Base-by-base conservation (phyloP, 1,140 invertebrate species). In the Whitmania pigra region DNA sequence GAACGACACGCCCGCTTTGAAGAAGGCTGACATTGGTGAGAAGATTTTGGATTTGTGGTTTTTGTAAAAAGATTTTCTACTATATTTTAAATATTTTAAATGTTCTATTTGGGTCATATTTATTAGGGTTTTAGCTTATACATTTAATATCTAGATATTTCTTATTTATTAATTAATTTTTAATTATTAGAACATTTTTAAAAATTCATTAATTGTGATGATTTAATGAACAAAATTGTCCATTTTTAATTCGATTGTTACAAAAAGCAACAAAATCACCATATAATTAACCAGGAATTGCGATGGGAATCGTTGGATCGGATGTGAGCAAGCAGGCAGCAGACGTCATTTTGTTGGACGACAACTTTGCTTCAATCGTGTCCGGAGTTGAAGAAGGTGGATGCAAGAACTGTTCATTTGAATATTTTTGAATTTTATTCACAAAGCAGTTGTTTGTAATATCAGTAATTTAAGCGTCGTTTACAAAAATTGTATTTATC, bases 331-430 rank as follows among this genome's bases (percentile, higher is more conserved):
- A 99, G 84, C 94, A 99, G 87, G 96, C 96, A 70, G 96, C 96
- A 78, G 96, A 99, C 86, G 98, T 99, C 95, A 98, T 99, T 80
- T 85, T 99, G 76, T 85, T 99, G 69, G 95, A 99, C 82, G 96
- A 99, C 83, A 99, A 99, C 85, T 99, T 99, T 84, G 94, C 95
- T 54, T 98, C 96, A 17, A 99, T 99, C 84, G 96, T 99, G n/a
- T 97, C 94, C 76, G 96, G 96, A 76, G 94, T 99, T 67, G 96
- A 99, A 85, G 96, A 99, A 84, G 77, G 79, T 74, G 53, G 49
- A 20, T 43, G 11, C 17, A 20, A 49, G 15, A 49, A 49, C 43
- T 49, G 15, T 49, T 49, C 5, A 49, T 11, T 49, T 49, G 43
- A 49, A 15, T 11, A 49, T 49, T n/a, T 4, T 57, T 20, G 25